Evolutionary conservation across 23 tunicate species (phyloP), one percentile per base, ranked within the genome.

Genomic region (Styela clava): DNA sequence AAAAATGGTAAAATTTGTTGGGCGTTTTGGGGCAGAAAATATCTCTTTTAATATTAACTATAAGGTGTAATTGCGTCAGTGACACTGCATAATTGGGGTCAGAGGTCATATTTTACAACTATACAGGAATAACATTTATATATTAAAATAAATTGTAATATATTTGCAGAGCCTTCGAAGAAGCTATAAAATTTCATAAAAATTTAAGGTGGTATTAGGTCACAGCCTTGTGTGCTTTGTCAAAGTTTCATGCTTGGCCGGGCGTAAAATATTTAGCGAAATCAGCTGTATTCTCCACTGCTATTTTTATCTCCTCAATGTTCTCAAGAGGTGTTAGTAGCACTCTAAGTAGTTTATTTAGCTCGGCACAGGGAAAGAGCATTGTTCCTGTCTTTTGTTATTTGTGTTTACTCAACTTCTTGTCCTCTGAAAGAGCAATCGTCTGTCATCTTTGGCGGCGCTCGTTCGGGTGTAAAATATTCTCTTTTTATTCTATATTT

Each of bases 351-450:
- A 12, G 56, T 44, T 44, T 44, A 44, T 30, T 32, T 32, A 16
- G 29, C 77, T 34, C 3, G 35, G 32, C 77, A 19, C 70, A 5
- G 31, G 3, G 3, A 35, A 19, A 5, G 35, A 33, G 34, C 77
- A 71, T 71, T 71, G 77, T 71, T 71, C 77, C 5, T 7, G 35
- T 32, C 77, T 30, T 28, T 71, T 71, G 77, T 71, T 16, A 34
- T 3, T 34, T 2, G 16, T 71, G 77, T 71, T 71, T 71, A 71
- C 29, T 71, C 77, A 71, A 71, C 77, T 71, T 71, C 29, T 18
- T 29, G 77, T 71, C 35, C 34, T 34, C 77, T 18, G 18, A 71
- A 71, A 21, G 35, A 71, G 77, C 32, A 71, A 71, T 44, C 7
- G 56, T 44, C 56, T 44, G 56, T 44, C 56, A 44, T 44, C 9